Conservation (phyloP, 2,888 invertebrate species). For the Lasioglossum morio region DNA sequence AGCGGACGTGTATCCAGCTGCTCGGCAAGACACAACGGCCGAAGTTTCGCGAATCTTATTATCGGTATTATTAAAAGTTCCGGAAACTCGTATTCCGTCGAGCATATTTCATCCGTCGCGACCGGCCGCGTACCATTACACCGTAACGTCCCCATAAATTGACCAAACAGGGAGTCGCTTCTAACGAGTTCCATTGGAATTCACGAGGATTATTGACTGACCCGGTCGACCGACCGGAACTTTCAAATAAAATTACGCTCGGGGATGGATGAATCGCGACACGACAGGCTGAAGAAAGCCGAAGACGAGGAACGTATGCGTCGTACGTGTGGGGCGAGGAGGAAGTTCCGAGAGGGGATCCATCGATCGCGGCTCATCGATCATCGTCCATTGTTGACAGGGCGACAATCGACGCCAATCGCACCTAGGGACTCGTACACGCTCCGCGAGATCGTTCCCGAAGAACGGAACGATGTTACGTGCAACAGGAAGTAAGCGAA, state of each 20-base stretch:
- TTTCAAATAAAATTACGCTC: slow-evolving; percentile 47
- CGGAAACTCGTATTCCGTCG: slow-evolving; percentile 34
- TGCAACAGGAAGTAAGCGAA: slow-evolving; percentile 47
- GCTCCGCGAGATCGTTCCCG: slow-evolving; percentile 16
- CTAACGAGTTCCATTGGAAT: slow-evolving; percentile 55
- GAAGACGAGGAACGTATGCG: neutral
- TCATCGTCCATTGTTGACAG: slow-evolving; percentile 51
- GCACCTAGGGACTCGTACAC: slow-evolving; percentile 20
- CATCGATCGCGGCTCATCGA: slow-evolving; percentile 51
- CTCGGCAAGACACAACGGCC: neutral
- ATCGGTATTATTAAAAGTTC: slow-evolving; percentile 42
- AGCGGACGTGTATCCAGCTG: neutral
- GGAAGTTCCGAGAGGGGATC: slow-evolving; percentile 32
- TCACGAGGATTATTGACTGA: slow-evolving; percentile 32
- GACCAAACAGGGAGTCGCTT: slow-evolving; percentile 42
- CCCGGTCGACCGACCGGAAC: slow-evolving; percentile 7
- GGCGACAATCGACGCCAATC: slow-evolving; percentile 55
- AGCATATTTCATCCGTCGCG: slow-evolving; percentile 36
- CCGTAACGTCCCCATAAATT: slow-evolving; percentile 47
- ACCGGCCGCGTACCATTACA: slow-evolving; percentile 33
- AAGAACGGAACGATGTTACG: slow-evolving; percentile 17
- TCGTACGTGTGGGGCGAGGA: neutral
- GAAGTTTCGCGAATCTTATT: slow-evolving; percentile 27
- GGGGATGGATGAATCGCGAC: slow-evolving; percentile 42
- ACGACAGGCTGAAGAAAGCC: slow-evolving; percentile 7